phyloP scores from a whole-genome alignment of 1,140 invertebrate genomes.

The Drosophila parvula region DNA sequence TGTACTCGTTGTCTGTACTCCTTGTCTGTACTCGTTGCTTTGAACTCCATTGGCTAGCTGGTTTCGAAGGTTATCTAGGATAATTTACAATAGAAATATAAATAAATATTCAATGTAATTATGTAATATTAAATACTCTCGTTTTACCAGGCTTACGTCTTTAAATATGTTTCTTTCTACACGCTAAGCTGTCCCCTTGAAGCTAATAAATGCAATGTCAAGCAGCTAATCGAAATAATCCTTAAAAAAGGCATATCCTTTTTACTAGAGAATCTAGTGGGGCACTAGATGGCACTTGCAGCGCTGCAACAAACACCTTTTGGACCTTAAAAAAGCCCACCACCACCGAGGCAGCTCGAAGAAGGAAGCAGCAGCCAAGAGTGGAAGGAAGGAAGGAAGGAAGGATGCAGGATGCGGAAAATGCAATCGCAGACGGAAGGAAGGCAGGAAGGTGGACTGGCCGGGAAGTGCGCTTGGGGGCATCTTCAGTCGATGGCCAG shows the following conservation, averaged over 20 bases:
- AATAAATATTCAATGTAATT: background rate
- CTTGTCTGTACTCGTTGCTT: background rate
- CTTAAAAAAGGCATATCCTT: slow-evolving; percentile 7
- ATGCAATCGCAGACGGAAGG: slow-evolving; percentile 23
- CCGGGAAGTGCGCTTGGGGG: slow-evolving; percentile 27
- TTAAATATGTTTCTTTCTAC: background rate
- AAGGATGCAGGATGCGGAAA: slow-evolving; percentile 14
- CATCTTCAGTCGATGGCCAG: slow-evolving; percentile 48
- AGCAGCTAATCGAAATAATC: slow-evolving; percentile 11
- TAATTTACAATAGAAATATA: background rate
- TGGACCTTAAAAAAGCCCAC: slow-evolving; percentile 21
- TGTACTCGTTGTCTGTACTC: background rate
- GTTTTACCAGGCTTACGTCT: too few relatives aligned
- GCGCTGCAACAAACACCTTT: slow-evolving; percentile 60
- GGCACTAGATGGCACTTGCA: slow-evolving; percentile 36
- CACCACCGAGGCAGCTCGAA: slow-evolving; percentile 13
- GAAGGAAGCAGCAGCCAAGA: background rate
- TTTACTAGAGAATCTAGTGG: slow-evolving; percentile 11
- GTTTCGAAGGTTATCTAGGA: background rate
- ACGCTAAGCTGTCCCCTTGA: background rate
- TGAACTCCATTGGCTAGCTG: background rate
- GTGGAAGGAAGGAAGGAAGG: slow-evolving; percentile 1
- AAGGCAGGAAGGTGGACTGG: background rate
- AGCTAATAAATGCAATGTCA: slow-evolving; percentile 10
- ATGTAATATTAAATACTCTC: background rate